Conservation (phyloP, 2,797 vertebrate species). For the Hypotaenidia okinawae region DNA sequence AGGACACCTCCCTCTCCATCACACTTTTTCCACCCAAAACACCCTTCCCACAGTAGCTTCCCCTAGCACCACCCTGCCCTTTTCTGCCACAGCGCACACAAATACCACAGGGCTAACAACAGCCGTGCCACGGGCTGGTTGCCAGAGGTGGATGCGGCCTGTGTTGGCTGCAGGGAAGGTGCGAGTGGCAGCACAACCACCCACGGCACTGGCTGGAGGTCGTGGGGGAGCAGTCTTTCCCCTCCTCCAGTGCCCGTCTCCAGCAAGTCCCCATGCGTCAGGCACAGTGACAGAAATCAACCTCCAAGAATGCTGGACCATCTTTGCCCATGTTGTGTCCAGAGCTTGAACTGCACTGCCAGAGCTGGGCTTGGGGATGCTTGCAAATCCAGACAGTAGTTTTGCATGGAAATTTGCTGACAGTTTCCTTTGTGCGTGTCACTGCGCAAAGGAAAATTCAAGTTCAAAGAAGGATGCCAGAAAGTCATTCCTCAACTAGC, state of each 20-base stretch:
- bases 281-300: neutral
- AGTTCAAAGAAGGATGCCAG: too few species aligned
- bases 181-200: neutral
- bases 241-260: neutral
- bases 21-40: neutral
- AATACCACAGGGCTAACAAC: neutral
- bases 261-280: neutral
- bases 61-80: neutral
- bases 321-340: neutral
- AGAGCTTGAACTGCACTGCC: too few species aligned
- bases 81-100: neutral
- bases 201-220: neutral
- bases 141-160: neutral
- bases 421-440: too few species aligned
- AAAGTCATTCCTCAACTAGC: too few species aligned
- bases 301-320: rapidly evolving
- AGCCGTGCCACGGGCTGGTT: neutral
- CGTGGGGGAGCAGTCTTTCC: neutral
- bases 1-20: neutral
- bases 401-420: too few species aligned
- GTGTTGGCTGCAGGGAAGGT: neutral
- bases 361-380: too few species aligned
- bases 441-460: too few species aligned
- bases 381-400: too few species aligned
- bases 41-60: neutral